These are phyloP conservation scores for Apamea monoglypha DNA, from an alignment of 2,888 invertebrate genomes.

Conservation along the genomic window DNA sequence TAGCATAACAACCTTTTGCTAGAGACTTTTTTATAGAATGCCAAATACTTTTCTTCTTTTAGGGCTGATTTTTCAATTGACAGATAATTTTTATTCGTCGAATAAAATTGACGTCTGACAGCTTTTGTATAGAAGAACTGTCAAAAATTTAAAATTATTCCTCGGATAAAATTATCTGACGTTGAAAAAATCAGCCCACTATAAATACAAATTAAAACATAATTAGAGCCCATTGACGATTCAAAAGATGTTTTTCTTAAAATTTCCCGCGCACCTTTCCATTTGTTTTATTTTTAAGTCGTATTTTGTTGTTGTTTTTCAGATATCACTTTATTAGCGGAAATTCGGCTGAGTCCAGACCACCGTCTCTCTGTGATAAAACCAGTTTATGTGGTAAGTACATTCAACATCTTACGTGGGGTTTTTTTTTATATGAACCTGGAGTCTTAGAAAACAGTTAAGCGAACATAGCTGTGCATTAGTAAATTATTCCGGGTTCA, in stretches of 20 bases:
- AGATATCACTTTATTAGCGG: constrained; percentile 63
- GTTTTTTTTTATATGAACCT: neutral
- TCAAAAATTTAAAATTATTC: too few relatives aligned
- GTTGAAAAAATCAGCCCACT: too few relatives aligned
- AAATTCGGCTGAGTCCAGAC: constrained; percentile 60
- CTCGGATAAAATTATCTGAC: too few relatives aligned
- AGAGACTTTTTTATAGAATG: too few relatives aligned
- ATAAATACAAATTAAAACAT: constrained; percentile 50
- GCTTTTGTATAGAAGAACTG: too few relatives aligned
- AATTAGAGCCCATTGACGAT: constrained; percentile 11
- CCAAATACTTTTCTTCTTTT: too few relatives aligned
- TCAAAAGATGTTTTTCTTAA: neutral
- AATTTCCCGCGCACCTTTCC: constrained; percentile 38
- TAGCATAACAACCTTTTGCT: too few relatives aligned
- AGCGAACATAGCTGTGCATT: neutral
- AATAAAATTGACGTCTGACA: too few relatives aligned
- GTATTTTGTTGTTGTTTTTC: constrained; percentile 48
- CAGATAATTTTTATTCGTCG: too few relatives aligned
- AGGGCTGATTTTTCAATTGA: too few relatives aligned
- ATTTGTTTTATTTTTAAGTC: constrained; percentile 10
- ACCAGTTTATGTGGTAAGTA: constrained; percentile 74
- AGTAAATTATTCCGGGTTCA: neutral
- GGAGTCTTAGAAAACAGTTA: neutral
- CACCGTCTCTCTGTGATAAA: constrained; percentile 74
- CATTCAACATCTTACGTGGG: neutral